Evolutionary conservation across 1,140 invertebrate genomes (phyloP), one percentile per base, ranked within the genome.

Genomic region (Cheumatopsyche charites): DNA sequence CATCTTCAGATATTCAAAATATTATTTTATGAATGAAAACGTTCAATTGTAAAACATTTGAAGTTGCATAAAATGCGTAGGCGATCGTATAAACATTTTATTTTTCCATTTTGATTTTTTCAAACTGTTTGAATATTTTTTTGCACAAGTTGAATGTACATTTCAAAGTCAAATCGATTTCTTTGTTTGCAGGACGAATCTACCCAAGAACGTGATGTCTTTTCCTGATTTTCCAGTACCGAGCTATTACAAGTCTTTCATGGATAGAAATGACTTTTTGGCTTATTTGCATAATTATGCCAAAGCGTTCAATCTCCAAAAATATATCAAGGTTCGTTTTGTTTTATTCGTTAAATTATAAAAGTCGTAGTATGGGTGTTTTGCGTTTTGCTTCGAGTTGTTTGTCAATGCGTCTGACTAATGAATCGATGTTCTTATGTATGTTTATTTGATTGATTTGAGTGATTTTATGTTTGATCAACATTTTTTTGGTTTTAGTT

Each of bases 261-360:
- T 96, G 9, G 83, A 86, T 13, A 91, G 93, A 62, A 83, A 87
- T 19, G 89, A 94, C 74, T 93, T 97, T 72, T 84, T 92, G 12
- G 79, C 89, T 61, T 98, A 96, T 78, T 80, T 98, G 4, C 86
- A 92, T 75, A 80, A 86, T 0, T 97, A 95, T 81, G 88, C 90
- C 0, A 83, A 91, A 65, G 80, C 92, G 72, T 94, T 91, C 79
- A 79, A 90, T 36, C 78, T 95, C 1, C 78, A 83, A 11, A 80
- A 88, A 70, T 81, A 87, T 77, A 93, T 95, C 73, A 88, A 89
- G 87, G 89, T 91, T 79, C 82, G 6, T 19, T 55, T 72, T 71
- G 47, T 69, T 70, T 4, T 67, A n/a, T n/a, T n/a, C 79, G 78
- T 17, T 74, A 84, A 86, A 82, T 79, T 71, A 82, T 73, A 76